These are phyloP conservation scores for Macroglossus sobrinus DNA, from an alignment of 2,113 vertebrate species.

Conservation along the genomic window DNA sequence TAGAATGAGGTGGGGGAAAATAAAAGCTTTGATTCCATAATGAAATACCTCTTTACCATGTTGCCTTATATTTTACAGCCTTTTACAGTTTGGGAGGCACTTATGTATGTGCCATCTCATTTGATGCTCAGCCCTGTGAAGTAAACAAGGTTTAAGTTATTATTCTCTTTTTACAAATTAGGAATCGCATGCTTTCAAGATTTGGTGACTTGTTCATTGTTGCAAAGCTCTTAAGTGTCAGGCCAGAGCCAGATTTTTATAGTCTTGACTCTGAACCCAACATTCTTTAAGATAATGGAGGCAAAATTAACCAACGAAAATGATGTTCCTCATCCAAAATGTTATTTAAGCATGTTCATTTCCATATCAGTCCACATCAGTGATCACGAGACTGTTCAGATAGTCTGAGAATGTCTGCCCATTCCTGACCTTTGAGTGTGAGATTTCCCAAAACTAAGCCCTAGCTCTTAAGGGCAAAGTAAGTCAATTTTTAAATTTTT, in stretches of 20 bases:
- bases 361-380: neutral
- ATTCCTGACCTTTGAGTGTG: neutral
- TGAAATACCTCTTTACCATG: neutral
- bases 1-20: neutral
- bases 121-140: neutral
- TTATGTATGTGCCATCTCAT: neutral
- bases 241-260: neutral
- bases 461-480: neutral
- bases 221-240: neutral
- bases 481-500: neutral
- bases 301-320: neutral
- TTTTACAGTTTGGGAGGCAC: neutral
- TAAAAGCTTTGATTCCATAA: neutral
- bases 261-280: neutral
- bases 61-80: neutral
- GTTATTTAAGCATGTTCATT: neutral
- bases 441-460: neutral
- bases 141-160: neutral
- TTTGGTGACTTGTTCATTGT: neutral
- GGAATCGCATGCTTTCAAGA: neutral
- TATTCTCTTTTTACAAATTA: neutral
- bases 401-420: neutral
- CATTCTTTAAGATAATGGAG: neutral
- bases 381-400: neutral
- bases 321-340: neutral